Evolutionary conservation across 2,888 invertebrate genomes (phyloP), one percentile per base, ranked within the genome.

Genomic region (Meliscaeva auricollis): DNA sequence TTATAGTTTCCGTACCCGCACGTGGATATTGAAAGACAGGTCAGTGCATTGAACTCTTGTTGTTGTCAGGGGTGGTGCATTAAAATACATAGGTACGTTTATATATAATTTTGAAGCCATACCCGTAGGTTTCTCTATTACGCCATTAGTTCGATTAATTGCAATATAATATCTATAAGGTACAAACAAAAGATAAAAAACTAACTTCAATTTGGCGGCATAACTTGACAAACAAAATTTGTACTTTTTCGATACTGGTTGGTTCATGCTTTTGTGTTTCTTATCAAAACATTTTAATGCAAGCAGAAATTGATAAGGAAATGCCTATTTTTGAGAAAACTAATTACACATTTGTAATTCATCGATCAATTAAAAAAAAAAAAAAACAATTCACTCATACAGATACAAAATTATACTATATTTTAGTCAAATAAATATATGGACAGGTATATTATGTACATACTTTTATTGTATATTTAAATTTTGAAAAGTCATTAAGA

Each of bases 1-100:
- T n/a, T n/a, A n/a, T n/a, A n/a, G 26, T 26, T 26, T 26, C 26
- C 26, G 26, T 2, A 26, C 26, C 38, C 38, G 38, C 38, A 38
- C 38, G 38, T 38, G 38, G 13, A 9, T 8, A 35, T 38, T 6
- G 3, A 9, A 3, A 1, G 9, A 0, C 13, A 11, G 20, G 3
- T 46, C 35, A 54, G 72, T 72, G 46, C 77, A 48, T 78, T 78
- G 77, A 78, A 78, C 77, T 22, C 35, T 17, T n/a, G 26, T 17
- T 38, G 7, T 3, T 15, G 30, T 17, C 1, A 26, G 35, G 17
- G 62, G 35, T 52, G n/a, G 11, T n/a, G 44, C 15, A 5, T 44
- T 15, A 52, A 72, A 30, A 46, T 78, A 26, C 46, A 64, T 64
- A 54, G 50, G 62, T 70, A 44, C 62, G 52, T 70, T 70, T 26